Evolutionary conservation across 2,888 invertebrate species (phyloP).

Genomic region (Drosophila koepferae): DNA sequence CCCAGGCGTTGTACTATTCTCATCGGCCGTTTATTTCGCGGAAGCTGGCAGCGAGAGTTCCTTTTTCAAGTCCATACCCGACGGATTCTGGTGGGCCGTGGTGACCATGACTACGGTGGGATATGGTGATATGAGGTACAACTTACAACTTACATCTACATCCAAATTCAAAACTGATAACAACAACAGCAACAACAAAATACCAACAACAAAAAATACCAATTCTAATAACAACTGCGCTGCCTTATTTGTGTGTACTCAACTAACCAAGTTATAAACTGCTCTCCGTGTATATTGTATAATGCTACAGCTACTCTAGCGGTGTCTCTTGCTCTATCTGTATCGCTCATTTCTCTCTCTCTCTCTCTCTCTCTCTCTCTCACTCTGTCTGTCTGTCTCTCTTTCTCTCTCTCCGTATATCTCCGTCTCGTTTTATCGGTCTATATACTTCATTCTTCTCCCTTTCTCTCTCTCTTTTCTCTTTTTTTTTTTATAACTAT

Average conservation of each 20-base stretch:
- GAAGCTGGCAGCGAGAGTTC: conserved; percentile 99
- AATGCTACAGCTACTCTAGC: conserved; percentile 30
- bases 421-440: too few relatives aligned
- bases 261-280: conserved; percentile 37
- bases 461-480: too few relatives aligned
- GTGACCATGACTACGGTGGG: conserved; percentile 99
- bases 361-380: neutral
- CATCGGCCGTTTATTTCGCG: conserved; percentile 99
- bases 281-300: conserved; percentile 47
- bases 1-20: conserved; percentile 99
- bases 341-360: neutral
- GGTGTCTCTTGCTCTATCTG: conserved; percentile 13
- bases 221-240: conserved; percentile 40
- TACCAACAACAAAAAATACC: conserved; percentile 16
- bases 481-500: too few relatives aligned
- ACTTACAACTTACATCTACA: conserved; percentile 53
- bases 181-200: conserved; percentile 15
- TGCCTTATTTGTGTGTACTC: conserved; percentile 37
- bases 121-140: conserved; percentile 99
- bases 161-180: conserved; percentile 37
- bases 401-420: neutral
- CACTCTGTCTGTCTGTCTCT: too few relatives aligned
- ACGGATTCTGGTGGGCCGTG: conserved; percentile 99
- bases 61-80: conserved; percentile 99
- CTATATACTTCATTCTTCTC: neutral